phyloP scores from a whole-genome alignment of 2,113 vertebrate species.

The Ictalurus furcatus region DNA sequence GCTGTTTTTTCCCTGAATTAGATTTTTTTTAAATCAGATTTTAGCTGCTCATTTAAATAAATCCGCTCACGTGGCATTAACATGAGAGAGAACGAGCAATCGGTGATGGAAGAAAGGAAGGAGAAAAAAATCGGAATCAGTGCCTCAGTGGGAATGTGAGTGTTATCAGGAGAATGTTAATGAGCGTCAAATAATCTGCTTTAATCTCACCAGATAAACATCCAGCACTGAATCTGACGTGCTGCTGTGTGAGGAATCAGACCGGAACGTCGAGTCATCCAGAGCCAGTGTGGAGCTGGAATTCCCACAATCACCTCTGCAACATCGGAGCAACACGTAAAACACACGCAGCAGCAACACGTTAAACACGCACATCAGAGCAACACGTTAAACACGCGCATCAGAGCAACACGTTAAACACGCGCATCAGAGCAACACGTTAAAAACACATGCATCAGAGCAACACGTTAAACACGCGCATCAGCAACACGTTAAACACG shows the following conservation, averaged over 20 bases:
- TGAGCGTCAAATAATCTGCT: no score
- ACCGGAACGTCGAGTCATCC: slow-evolving; percentile 74
- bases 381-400: not conserved
- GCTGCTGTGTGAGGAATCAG: slow-evolving; percentile 71
- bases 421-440: not conserved
- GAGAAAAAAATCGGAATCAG: not conserved
- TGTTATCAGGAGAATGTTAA: not conserved
- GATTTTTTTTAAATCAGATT: not conserved
- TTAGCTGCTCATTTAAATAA: not conserved
- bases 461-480: not conserved
- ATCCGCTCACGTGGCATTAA: not conserved
- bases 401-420: not conserved
- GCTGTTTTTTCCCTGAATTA: not conserved
- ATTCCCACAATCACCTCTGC: slow-evolving; percentile 79
- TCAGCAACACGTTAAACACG: no score
- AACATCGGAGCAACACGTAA: not conserved
- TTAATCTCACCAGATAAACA: slow-evolving; percentile 84
- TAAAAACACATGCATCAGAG: not conserved
- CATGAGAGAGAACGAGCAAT: not conserved
- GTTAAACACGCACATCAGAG: not conserved
- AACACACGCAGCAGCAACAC: not conserved
- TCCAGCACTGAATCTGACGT: slow-evolving; percentile 82
- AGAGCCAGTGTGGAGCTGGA: slow-evolving; percentile 84
- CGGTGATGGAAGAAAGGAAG: not conserved
- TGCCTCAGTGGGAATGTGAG: not conserved